A percentile compares a stretch with the other conserved stretches of the same genome.
Conservation (phyloP, 1,140 invertebrate species). For the Muscidifurax raptorellus region DNA sequence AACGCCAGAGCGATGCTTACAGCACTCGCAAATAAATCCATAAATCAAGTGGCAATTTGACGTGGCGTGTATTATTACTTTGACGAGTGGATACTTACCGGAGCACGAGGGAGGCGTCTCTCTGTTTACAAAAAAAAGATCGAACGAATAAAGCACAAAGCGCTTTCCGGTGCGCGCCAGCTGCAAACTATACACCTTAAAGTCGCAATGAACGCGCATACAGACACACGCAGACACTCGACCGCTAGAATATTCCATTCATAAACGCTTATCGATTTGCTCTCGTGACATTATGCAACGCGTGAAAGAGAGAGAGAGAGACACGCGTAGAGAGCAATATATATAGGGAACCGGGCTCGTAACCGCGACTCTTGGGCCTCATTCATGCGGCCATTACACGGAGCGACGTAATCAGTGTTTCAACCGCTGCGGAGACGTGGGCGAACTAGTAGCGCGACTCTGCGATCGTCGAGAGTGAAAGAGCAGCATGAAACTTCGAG, state of each 20-base stretch:
- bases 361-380: not conserved
- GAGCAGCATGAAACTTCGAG: not conserved
- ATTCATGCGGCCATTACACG: constrained; percentile 26
- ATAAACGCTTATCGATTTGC: constrained; percentile 43
- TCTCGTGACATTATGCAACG: constrained; percentile 7
- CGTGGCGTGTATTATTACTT: not conserved
- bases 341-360: not conserved
- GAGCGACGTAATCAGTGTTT: constrained; percentile 26
- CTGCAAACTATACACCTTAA: not conserved
- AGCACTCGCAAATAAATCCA: not conserved
- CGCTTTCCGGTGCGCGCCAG: not conserved
- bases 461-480: not conserved
- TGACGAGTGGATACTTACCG: constrained; percentile 5
- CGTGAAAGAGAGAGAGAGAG: not conserved
- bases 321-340: not conserved
- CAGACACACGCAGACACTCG: too few relatives aligned
- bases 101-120: not conserved
- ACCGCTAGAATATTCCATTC: constrained; percentile 37
- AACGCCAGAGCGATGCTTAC: not conserved
- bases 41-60: not conserved
- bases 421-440: constrained; percentile 10
- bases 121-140: too few relatives aligned
- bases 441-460: constrained; percentile 37
- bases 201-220: not conserved
- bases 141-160: not conserved